Base-by-base conservation (phyloP, 2,797 vertebrate genomes). In the Tiaroga cobitis region DNA sequence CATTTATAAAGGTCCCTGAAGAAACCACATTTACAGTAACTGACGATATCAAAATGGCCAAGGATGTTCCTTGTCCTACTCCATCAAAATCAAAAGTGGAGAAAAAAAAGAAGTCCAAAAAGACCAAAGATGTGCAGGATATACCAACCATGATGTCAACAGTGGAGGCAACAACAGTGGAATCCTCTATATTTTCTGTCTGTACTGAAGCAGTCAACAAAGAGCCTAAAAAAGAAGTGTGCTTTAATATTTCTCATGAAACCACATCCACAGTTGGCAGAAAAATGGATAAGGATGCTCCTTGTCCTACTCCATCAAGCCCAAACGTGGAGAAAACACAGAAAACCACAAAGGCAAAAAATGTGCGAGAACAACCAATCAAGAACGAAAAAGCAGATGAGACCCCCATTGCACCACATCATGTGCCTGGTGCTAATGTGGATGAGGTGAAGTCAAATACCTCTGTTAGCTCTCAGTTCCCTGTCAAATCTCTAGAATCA, bases 141-240 rank as follows among this genome's bases (percentile, higher is more conserved):
- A 26, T 32, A 11, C 10, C 68, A 24, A n/a, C 41, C 18, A 1
- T 43, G 26, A 3, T n/a, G n/a, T n/a, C 59, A 43, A 29, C 88
- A 84, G 80, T 89, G 90, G 92, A 87, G 91, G 90, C 65, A 88
- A 68, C 86, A 74, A 70, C 85, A 89, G 91, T 90, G 91, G 91
- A 91, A 85, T 85, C 88, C 72, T 32, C 82, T 80, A 49, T 61
- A 78, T 91, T 88, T 83, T 70, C 88, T 6, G 80, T 76, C 7
- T 85, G 34, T 87, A 80, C 83, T 88, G 89, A 89, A 88, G 83
- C 51, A 63, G 56, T 78, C 56, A 5, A 43, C 6, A 89, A 81
- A 43, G 43, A 16, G 6, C 11, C 6, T 2, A 72, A 81, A 43
- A 24, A 67, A 11, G 74, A 89, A 10, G 88, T 87, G 8, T 79